These are phyloP conservation scores for Spongilla lacustris DNA, from an alignment of 37 sponge, comb jelly and placozoan species.

Conservation along the genomic window DNA sequence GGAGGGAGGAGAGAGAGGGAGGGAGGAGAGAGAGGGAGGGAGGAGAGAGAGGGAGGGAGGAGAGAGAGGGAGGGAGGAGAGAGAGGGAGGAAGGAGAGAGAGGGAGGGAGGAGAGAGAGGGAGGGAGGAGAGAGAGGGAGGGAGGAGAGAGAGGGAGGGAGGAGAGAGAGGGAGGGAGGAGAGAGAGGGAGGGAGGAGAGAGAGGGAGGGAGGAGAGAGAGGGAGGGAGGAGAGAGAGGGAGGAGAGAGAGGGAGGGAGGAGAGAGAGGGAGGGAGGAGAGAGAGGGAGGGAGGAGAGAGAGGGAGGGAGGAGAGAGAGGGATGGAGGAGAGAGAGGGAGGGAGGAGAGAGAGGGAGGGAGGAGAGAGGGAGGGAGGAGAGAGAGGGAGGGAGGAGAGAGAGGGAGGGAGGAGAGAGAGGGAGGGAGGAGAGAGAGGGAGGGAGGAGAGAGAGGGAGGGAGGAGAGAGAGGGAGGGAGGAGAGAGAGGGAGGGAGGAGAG, in stretches of 20 bases:
- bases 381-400: neutral
- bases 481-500: neutral
- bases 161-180: neutral
- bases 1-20: neutral
- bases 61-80: conserved; percentile 10
- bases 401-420: neutral
- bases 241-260: too few species aligned
- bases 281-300: too few species aligned
- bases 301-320: too few species aligned
- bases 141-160: neutral
- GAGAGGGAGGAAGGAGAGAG: neutral
- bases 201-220: neutral
- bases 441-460: conserved; percentile 9
- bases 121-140: neutral
- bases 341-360: neutral
- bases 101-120: conserved; percentile 2
- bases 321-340: too few species aligned
- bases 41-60: conserved; percentile 9
- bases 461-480: conserved; percentile 11
- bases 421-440: conserved; percentile 3
- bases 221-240: neutral
- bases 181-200: neutral
- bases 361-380: neutral
- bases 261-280: too few species aligned
- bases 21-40: conserved; percentile 6